Percentiles rank a stretch among this genome's conserved stretches.
Conservation (phyloP, 2,888 invertebrate genomes). For the Dromius quadrimaculatus region DNA sequence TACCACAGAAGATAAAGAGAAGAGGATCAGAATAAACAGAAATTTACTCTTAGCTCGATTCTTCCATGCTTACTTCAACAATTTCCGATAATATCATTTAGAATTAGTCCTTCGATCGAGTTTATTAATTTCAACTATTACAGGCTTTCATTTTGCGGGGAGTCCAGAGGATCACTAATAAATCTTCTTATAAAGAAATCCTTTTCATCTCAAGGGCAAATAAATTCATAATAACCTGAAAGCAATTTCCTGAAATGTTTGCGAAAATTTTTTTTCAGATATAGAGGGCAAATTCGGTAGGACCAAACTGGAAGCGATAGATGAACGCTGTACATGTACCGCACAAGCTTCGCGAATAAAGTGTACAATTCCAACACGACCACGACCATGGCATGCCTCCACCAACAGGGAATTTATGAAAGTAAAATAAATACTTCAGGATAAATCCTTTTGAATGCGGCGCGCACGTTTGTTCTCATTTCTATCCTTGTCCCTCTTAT, state of each 20-base stretch:
- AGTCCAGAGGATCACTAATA: too few relatives aligned
- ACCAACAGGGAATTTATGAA: slow-evolving; percentile 50
- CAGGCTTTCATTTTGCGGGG: too few relatives aligned
- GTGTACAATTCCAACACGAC: slow-evolving; percentile 48
- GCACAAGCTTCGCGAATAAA: slow-evolving; percentile 34
- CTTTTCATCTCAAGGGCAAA: too few relatives aligned
- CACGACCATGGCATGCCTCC: slow-evolving; percentile 14
- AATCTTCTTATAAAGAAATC: not conserved
- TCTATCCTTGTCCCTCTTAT: slow-evolving; percentile 1
- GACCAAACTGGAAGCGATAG: not conserved
- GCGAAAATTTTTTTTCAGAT: too few relatives aligned
- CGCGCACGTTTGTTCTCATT: slow-evolving; percentile 4
- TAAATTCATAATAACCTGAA: too few relatives aligned
- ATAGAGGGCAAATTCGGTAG: not conserved
- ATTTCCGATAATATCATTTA: too few relatives aligned
- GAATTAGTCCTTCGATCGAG: too few relatives aligned
- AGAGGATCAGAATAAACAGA: too few relatives aligned
- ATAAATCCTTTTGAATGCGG: slow-evolving; percentile 53
- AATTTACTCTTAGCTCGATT: slow-evolving; percentile 3
- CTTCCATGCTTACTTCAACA: slow-evolving; percentile 1
- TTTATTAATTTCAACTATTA: too few relatives aligned
- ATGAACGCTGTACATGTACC: slow-evolving; percentile 18
- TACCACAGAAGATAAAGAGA: slow-evolving; percentile 12
- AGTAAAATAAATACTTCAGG: slow-evolving; percentile 54
- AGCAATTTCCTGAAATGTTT: too few relatives aligned